Conservation (phyloP, 2,888 invertebrate species). For the Epirrita christyi region DNA sequence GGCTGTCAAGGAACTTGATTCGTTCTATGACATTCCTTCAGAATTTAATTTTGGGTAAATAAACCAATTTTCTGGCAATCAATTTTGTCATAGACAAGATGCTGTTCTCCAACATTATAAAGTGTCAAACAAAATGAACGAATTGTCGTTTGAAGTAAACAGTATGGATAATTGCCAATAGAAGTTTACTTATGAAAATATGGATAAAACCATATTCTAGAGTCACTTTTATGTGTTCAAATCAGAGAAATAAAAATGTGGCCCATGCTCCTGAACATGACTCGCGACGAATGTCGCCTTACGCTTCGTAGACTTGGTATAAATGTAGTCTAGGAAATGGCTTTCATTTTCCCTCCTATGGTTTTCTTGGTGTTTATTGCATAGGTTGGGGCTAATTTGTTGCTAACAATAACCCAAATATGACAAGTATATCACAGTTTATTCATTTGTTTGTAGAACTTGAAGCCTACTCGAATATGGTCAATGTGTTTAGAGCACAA, state of each 20-base stretch:
- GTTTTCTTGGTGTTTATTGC: conserved; percentile 65
- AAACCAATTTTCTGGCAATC: conserved; percentile 42
- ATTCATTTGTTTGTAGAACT: conserved; percentile 88
- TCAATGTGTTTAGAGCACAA: conserved; percentile 96
- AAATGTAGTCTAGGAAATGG: conserved; percentile 79
- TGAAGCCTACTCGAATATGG: conserved; percentile 95
- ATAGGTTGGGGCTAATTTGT: conserved; percentile 51
- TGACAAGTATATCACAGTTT: conserved; percentile 40
- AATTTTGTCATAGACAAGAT: conserved; percentile 64
- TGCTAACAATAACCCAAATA: conserved; percentile 40
- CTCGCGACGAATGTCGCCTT: conserved; percentile 94
- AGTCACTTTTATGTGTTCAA: conserved; percentile 61
- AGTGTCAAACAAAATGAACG: conserved; percentile 84
- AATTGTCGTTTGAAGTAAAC: conserved; percentile 85
- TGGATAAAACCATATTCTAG: conserved; percentile 72
- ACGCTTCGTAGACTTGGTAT: conserved; percentile 94
- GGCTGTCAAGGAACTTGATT: too few species aligned
- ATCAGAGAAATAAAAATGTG: conserved; percentile 72
- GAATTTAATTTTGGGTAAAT: conserved; percentile 1
- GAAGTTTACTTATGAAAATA: conserved; percentile 71
- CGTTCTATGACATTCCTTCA: too few species aligned
- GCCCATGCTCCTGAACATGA: conserved; percentile 92
- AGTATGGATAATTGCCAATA: conserved; percentile 85
- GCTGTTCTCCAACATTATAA: conserved; percentile 58
- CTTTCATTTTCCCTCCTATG: conserved; percentile 84